Base-by-base conservation (phyloP, 2,797 vertebrate species). In the Pteronotus mesoamericanus region DNA sequence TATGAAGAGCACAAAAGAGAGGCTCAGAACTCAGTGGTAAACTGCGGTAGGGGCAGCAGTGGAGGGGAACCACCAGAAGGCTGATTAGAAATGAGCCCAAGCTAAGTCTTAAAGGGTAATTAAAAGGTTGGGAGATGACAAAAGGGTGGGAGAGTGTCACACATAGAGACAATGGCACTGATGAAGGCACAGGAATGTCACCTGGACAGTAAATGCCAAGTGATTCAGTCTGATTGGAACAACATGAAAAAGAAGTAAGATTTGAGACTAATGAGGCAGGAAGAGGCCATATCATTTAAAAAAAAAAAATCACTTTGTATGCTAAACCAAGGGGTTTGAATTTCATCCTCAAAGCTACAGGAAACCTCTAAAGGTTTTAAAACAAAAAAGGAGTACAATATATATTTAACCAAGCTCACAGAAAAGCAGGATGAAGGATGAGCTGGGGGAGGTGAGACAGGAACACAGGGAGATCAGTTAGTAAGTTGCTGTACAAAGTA, bases 331-430 rank as follows among this genome's bases (percentile, higher is more conserved):
- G 8, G 15, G 19, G 32, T 57, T 34, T 92, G 69, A 79, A 94
- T 86, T 92, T 92, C 92, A 96, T 51, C 48, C 48, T 88, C 48
- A 79, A 94, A 66, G 57, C 48, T 83, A 85, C 26, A n/a, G 61
- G 80, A 92, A 92, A 89, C 39, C 53, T 93, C 53, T 82, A n/a
- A 66, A 69, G 46, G 21, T 72, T 84, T 80, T 80, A 75, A 91
- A 80, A 48, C 72, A 92, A 37, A 93, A 91, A 37, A 64, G 44
- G 68, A 92, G 3, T 72, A 32, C 34, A 88, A 71, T 48, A 42
- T 82, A 15, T 66, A 53, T 69, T 89, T 87, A 94, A 90, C 16
- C 92, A 94, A 94, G 16, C 16, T 88, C 53, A 91, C 68, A 68
- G 22, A 80, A 39, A 85, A 83, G 48, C 55, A 85, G 34, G 39